These are phyloP conservation scores for Calyptomena viridis DNA, from an alignment of 2,113 vertebrate species.

Conservation along the genomic window DNA sequence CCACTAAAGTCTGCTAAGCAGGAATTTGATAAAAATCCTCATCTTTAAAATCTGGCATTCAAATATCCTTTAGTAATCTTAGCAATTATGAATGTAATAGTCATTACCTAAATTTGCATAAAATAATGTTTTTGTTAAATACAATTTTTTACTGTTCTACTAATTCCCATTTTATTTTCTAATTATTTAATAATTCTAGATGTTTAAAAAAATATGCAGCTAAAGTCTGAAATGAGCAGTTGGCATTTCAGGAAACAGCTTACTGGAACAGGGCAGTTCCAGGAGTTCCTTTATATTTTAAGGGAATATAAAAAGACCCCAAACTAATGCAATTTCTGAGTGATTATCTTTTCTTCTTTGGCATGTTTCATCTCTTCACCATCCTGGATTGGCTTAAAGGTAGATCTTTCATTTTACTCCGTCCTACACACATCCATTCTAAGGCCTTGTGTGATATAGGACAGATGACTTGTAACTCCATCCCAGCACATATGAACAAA, in stretches of 20 bases:
- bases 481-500: not conserved
- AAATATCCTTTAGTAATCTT: slow-evolving; percentile 51
- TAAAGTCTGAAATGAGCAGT: not conserved
- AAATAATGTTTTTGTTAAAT: slow-evolving; percentile 40
- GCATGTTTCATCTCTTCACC: not conserved
- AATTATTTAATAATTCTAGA: not conserved
- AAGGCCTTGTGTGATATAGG: not conserved
- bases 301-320: not conserved
- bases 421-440: not conserved
- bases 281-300: not conserved
- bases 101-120: slow-evolving; percentile 30
- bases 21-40: slow-evolving; percentile 61
- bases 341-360: not conserved
- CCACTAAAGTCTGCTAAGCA: slow-evolving; percentile 47
- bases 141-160: not conserved
- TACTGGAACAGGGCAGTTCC: not conserved
- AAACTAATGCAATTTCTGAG: not conserved
- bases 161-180: slow-evolving; percentile 19
- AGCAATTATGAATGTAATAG: slow-evolving; percentile 36
- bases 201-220: not conserved
- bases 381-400: not conserved
- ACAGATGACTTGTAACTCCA: not conserved
- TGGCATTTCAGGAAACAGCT: not conserved
- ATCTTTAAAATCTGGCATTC: slow-evolving; percentile 56
- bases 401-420: not conserved